Percentiles rank a stretch among this genome's conserved stretches.
These are phyloP conservation scores for Gastrophysa polygoni DNA, from an alignment of 2,888 invertebrate species.

Conservation along the genomic window DNA sequence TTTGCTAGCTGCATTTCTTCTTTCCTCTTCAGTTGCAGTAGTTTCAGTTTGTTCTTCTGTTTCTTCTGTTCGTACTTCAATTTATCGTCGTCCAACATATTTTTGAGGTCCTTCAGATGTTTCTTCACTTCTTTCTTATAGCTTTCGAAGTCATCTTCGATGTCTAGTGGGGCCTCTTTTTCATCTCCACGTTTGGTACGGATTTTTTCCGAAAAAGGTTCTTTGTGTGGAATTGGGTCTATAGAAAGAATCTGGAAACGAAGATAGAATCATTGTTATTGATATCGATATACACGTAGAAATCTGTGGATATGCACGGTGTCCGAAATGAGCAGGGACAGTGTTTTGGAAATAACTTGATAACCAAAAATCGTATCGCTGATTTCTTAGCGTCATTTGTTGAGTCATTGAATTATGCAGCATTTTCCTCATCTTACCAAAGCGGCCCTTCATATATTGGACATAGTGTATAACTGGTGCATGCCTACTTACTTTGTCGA, in stretches of 20 bases:
- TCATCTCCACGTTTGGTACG: background rate
- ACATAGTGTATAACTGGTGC: too few relatives aligned
- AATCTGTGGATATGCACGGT: too few relatives aligned
- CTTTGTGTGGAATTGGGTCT: background rate
- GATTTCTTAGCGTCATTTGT: too few relatives aligned
- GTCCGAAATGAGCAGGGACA: too few relatives aligned
- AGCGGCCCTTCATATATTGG: too few relatives aligned
- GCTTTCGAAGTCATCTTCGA: background rate
- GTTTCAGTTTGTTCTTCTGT: constrained; percentile 14
- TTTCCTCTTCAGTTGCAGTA: constrained; percentile 14
- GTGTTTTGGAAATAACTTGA: too few relatives aligned
- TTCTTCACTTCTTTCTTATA: constrained; percentile 21
- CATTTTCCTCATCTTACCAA: too few relatives aligned
- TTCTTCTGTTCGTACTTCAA: constrained; percentile 18
- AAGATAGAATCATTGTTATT: background rate
- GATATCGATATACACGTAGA: too few relatives aligned
- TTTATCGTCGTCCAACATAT: constrained; percentile 15
- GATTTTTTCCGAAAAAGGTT: background rate
- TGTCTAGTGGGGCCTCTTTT: background rate
- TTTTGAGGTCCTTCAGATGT: constrained; percentile 21
- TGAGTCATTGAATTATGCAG: too few relatives aligned
- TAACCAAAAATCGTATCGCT: too few relatives aligned
- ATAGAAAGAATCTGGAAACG: background rate
- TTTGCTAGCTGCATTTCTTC: constrained; percentile 9
- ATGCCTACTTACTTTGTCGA: too few relatives aligned